Evolutionary conservation across 2,888 invertebrate genomes (phyloP).

Genomic region (Drosophila prolongata): DNA sequence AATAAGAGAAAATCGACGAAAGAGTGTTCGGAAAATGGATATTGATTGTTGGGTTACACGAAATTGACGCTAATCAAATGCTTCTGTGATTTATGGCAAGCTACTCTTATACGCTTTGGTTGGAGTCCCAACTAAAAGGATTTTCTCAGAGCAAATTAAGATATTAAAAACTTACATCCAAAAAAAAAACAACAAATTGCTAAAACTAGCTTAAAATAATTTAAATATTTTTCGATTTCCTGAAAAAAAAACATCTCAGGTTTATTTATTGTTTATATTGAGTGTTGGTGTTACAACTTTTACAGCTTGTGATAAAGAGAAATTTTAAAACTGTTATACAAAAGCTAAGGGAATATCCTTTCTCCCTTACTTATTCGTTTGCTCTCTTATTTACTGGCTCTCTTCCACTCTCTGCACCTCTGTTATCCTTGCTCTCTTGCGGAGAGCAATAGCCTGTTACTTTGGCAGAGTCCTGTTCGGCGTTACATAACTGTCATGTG

Average conservation of each 20-base stretch:
- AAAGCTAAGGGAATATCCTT: neutral
- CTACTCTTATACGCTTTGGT: slow-evolving; percentile 57
- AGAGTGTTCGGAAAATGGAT: slow-evolving; percentile 7
- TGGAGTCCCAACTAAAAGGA: slow-evolving; percentile 29
- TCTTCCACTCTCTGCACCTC: neutral
- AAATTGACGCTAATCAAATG: slow-evolving; percentile 57
- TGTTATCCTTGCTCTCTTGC: slow-evolving; percentile 13
- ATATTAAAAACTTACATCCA: too few species aligned
- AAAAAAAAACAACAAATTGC: neutral
- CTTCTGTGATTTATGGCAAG: slow-evolving; percentile 42
- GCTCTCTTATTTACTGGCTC: slow-evolving; percentile 6
- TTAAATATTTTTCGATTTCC: neutral
- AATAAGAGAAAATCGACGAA: slow-evolving; percentile 28
- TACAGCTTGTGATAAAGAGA: too few species aligned
- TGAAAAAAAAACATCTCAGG: too few species aligned
- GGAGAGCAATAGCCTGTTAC: neutral
- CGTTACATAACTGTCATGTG: slow-evolving; percentile 38
- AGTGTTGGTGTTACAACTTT: too few species aligned
- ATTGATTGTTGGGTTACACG: slow-evolving; percentile 44
- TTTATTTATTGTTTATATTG: too few species aligned
- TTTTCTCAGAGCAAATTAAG: too few species aligned
- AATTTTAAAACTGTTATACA: slow-evolving; percentile 27
- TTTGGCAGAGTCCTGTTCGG: neutral
- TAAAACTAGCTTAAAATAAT: too few species aligned
- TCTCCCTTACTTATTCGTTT: neutral